These are phyloP conservation scores for Galagoides demidoff DNA, from an alignment of 2,797 vertebrate species.

Conservation along the genomic window DNA sequence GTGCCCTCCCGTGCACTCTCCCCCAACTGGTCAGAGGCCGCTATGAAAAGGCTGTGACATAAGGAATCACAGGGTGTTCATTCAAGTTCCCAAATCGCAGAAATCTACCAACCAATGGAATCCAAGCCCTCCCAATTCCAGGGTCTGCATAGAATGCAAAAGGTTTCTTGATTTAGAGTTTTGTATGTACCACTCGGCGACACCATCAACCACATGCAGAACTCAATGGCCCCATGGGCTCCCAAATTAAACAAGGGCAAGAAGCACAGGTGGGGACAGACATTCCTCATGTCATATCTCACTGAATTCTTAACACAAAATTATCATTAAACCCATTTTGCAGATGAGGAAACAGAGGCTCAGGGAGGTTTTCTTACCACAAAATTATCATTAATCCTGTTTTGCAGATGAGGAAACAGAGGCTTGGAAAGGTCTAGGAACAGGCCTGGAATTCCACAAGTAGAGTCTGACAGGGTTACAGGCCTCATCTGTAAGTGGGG, in stretches of 20 bases:
- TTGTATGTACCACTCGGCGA: not conserved
- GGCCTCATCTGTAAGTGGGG: not conserved
- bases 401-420: constrained; percentile 5
- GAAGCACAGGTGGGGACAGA: not conserved
- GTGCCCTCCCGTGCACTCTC: fast-evolving
- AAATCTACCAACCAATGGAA: not conserved
- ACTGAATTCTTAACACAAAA: not conserved
- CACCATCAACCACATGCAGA: not conserved
- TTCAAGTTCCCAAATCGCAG: not conserved
- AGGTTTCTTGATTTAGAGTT: not conserved
- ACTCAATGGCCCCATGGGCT: not conserved
- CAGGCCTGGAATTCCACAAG: not conserved
- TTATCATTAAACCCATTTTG: not conserved
- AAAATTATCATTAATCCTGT: not conserved
- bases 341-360: not conserved
- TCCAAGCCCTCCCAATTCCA: not conserved
- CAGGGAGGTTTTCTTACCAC: not conserved
- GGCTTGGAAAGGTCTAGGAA: not conserved
- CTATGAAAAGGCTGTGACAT: not conserved
- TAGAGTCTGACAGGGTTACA: not conserved
- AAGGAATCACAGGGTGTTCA: not conserved
- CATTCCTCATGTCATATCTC: not conserved
- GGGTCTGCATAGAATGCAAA: not conserved
- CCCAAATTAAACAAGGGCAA: not conserved
- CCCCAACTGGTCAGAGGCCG: not conserved